Evolutionary conservation across 2,888 invertebrate species (phyloP), one percentile per base, ranked within the genome.

Genomic region (Cetonia aurata): DNA sequence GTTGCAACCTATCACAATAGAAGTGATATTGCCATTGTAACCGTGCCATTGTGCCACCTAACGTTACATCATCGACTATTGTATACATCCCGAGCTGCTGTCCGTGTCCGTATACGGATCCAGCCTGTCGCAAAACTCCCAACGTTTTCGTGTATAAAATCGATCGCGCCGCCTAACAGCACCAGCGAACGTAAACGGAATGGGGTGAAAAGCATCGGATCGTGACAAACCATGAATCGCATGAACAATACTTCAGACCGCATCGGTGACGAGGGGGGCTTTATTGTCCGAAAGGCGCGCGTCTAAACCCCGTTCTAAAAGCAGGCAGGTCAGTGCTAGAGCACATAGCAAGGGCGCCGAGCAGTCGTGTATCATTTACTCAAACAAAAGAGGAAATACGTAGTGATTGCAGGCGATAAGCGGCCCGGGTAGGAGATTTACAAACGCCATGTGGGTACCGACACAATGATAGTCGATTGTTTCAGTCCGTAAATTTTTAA

Each of bases 291-390:
- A 25, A 25, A 25, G 25, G 13, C 9, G 50, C 13, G 15, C 17
- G 50, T 50, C 50, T 50, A 15, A 50, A 50, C 50, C 50, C 50
- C 25, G 25, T n/a, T 9, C n/a, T 50, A 50, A 50, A 50, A 17
- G 50, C 19, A 80, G 77, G 79, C 79, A 79, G 81, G 81, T 79
- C 77, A 73, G 78, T 25, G 25, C 4, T 25, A 25, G 25, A 4
- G 25, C 25, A 25, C 25, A 4, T n/a, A 25, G 3, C 25, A 25
- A 4, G 4, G 25, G 25, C 25, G 25, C 4, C 25, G 25, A 25
- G 71, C n/a, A 79, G 81, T 81, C 79, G 79, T 79, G 79, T 78
- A 80, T 79, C 81, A 80, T 81, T 78, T 79, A 77, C 73, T 77
- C 74, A 74, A 73, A 79, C 79, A 79, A 79, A 70, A 62, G 75